These are phyloP conservation scores for Lucilia cuprina DNA, from an alignment of 1,140 invertebrate species.

Conservation along the genomic window DNA sequence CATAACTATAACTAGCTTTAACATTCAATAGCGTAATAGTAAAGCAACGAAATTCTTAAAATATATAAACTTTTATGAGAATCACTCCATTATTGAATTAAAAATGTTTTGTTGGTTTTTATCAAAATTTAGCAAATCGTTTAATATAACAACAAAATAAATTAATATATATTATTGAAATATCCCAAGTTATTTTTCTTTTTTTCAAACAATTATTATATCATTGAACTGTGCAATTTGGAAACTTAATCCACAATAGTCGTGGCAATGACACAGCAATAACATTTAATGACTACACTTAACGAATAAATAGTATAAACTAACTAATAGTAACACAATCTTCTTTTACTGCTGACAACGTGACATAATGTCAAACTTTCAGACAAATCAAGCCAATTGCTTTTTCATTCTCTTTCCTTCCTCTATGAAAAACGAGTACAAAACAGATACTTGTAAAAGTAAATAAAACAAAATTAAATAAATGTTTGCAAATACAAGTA, in stretches of 20 bases:
- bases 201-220: no score
- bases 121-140: no score
- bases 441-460: background rate
- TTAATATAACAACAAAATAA: no score
- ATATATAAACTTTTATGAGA: no score
- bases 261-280: background rate
- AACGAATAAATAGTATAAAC: background rate
- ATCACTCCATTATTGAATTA: no score
- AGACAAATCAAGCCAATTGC: constrained; percentile 1
- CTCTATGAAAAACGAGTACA: background rate
- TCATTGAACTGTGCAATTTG: no score
- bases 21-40: no score
- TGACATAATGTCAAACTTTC: background rate
- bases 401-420: background rate
- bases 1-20: no score
- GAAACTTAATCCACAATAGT: background rate
- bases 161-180: no score
- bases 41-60: no score
- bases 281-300: background rate
- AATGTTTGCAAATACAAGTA: background rate
- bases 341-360: background rate
- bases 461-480: background rate
- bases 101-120: no score
- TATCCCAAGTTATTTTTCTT: no score
- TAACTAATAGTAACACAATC: background rate